Evolutionary conservation across 2,888 invertebrate species (phyloP), one percentile per base, ranked within the genome.

Genomic region (Tenthredo mesomela): DNA sequence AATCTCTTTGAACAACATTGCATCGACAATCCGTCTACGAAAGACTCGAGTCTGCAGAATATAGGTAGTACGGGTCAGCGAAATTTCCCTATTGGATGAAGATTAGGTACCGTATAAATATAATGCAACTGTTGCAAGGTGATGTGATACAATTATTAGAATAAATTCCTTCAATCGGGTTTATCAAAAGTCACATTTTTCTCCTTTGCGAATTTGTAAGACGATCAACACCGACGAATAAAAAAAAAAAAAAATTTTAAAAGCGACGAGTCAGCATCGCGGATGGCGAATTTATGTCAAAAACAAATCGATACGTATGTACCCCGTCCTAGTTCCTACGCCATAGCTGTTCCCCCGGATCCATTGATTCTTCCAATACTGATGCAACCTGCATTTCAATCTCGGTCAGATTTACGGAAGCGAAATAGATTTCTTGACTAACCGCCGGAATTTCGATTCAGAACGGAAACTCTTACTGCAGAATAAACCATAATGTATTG

Each of bases 291-390:
- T 77, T 77, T 33, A 40, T 77, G 50, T 54, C 61, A 37, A 61
- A 80, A 37, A 80, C 61, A 80, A 80, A 80, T 80, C 80, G 80
- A 80, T 80, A 61, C 10, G 12, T 21, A 50, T 40, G 65, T 29
- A 37, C 80, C 37, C 37, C 40, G 21, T 43, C 25, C 80, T 37
- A 37, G n/a, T n/a, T 12, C 61, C 29, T 77, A 18, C 29, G 21
- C 25, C 43, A 18, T 18, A 18, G 40, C 58, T 43, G 6, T 54
- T 10, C 78, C 40, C 25, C n/a, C 61, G n/a, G 80, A 61, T 80
- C 25, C 61, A 80, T 80, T 10, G 58, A 80, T 80, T 21, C 58
- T 40, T 61, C 21, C 61, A 43, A 18, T n/a, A 43, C 29, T 80
- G n/a, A n/a, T n/a, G 65, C 61, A 40, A 15, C 40, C 29, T 65